phyloP scores from a whole-genome alignment of 2,888 invertebrate species.

The Cloeon dipterum region DNA sequence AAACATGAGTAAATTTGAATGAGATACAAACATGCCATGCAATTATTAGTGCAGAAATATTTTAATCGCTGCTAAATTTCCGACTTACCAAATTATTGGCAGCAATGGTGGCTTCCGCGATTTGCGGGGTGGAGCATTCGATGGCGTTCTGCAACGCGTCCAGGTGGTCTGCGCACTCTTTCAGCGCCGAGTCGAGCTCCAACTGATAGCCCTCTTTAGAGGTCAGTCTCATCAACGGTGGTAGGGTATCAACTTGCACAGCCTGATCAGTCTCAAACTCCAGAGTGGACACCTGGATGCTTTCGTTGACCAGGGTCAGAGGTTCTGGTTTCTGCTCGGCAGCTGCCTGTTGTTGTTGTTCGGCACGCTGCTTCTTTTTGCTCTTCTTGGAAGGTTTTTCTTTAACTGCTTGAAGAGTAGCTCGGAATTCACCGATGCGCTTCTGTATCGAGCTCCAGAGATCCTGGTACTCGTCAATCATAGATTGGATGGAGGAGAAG shows the following conservation, averaged over 20 bases:
- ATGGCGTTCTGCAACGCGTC: constrained; percentile 40
- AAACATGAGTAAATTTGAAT: no score
- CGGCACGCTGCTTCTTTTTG: background rate
- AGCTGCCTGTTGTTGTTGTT: no score
- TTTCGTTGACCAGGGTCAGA: constrained; percentile 29
- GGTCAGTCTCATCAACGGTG: constrained; percentile 28
- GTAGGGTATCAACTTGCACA: constrained; percentile 62
- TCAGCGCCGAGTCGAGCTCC: constrained; percentile 48
- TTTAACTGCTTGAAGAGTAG: no score
- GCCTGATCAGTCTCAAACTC: constrained; percentile 53
- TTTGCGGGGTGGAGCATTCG: constrained; percentile 28
- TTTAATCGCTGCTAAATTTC: no score
- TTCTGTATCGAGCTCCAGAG: constrained; percentile 35
- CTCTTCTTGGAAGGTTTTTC: constrained; percentile 12
- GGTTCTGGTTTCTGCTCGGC: no score
- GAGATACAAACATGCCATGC: no score
- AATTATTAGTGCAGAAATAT: no score
- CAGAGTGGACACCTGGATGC: constrained; percentile 46
- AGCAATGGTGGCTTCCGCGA: constrained; percentile 31
- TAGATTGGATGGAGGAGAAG: constrained; percentile 26
- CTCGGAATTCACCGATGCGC: constrained; percentile 23
- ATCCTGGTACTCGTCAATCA: constrained; percentile 40
- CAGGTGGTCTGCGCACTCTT: constrained; percentile 42
- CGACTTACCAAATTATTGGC: constrained; percentile 12
- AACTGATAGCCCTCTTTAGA: constrained; percentile 62